phyloP scores from a whole-genome alignment of 1,140 invertebrate species.

The Diorhabda elongata region DNA sequence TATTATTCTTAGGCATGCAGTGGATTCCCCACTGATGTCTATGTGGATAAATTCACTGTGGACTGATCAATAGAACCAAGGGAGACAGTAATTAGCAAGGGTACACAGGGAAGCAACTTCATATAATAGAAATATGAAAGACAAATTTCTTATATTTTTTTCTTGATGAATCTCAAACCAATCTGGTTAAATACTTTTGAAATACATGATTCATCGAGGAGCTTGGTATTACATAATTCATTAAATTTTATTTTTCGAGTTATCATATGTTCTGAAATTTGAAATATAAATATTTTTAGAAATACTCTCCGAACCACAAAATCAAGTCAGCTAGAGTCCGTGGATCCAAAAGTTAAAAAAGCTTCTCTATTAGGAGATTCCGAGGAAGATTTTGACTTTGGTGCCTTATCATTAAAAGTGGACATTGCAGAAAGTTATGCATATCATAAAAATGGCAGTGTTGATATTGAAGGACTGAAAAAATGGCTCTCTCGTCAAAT shows the following conservation, averaged over 20 bases:
- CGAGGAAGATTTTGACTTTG: slow-evolving; percentile 79
- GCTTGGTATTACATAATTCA: too few species aligned
- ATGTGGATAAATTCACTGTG: too few species aligned
- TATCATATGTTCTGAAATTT: slow-evolving; percentile 9
- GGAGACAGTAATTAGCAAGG: too few species aligned
- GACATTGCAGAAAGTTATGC: slow-evolving; percentile 71
- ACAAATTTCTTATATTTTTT: too few species aligned
- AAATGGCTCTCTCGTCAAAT: slow-evolving; percentile 61
- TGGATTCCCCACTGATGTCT: too few species aligned
- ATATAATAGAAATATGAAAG: too few species aligned
- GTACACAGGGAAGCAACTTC: too few species aligned
- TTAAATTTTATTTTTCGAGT: background rate
- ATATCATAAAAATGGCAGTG: slow-evolving; percentile 55
- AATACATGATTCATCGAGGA: too few species aligned
- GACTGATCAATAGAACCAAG: too few species aligned
- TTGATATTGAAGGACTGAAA: slow-evolving; percentile 57
- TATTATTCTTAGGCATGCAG: too few species aligned
- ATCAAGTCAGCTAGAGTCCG: slow-evolving; percentile 69
- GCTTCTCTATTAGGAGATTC: slow-evolving; percentile 62
- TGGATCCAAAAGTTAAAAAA: slow-evolving; percentile 61
- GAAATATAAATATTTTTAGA: slow-evolving; percentile 47
- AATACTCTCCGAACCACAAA: slow-evolving; percentile 76
- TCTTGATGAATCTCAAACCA: too few species aligned
- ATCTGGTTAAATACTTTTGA: too few species aligned
- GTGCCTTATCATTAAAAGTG: slow-evolving; percentile 62